Conservation (phyloP, 2,797 vertebrate genomes). For the Muscicapa comitata region DNA sequence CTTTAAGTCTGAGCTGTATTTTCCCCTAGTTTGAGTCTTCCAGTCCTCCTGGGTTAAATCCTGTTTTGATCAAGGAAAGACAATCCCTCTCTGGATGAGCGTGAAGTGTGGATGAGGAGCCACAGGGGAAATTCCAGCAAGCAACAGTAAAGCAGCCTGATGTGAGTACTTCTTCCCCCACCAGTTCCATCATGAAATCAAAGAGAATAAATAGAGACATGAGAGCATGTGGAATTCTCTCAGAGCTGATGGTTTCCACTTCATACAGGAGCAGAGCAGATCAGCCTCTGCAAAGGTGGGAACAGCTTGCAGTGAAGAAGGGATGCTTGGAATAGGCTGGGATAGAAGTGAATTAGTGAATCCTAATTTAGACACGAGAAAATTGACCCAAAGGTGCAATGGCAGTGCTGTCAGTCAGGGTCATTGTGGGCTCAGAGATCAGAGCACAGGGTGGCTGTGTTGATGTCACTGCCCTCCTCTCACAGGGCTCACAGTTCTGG, state of each 20-base stretch:
- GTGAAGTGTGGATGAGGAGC: not conserved
- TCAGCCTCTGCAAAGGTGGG: not conserved
- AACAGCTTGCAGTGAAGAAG: not conserved
- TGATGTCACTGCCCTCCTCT: not conserved
- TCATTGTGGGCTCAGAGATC: not conserved
- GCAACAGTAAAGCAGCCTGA: not conserved
- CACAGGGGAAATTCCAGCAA: not conserved
- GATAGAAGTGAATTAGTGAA: not conserved
- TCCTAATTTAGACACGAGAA: not conserved
- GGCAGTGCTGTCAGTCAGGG: not conserved
- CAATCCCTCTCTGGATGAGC: not conserved
- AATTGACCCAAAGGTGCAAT: accelerated
- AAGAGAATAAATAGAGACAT: not conserved
- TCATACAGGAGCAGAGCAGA: not conserved
- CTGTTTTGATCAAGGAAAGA: not conserved
- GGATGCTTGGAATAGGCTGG: not conserved
- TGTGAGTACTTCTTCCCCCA: not conserved
- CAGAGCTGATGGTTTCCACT: not conserved
- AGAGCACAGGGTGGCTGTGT: not conserved
- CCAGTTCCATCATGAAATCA: not conserved
- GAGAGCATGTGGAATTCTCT: not conserved
- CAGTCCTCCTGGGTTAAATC: not conserved
- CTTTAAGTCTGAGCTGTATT: not conserved
- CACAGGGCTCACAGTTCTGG: not conserved
- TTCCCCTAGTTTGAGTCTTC: not conserved